These are phyloP conservation scores for Ataeniobius toweri DNA, from an alignment of 2,797 vertebrate genomes.

Conservation along the genomic window DNA sequence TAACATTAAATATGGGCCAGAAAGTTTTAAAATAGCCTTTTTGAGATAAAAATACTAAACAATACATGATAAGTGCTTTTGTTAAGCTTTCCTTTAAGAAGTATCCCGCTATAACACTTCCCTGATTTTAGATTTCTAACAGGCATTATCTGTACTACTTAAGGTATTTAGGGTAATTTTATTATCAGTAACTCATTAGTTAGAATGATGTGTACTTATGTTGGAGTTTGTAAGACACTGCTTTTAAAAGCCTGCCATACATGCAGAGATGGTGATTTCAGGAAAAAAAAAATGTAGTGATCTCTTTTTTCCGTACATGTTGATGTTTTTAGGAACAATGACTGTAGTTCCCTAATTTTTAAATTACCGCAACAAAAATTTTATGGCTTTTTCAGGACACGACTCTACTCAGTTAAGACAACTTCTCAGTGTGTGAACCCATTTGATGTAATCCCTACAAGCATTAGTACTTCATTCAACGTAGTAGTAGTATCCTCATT, in stretches of 20 bases:
- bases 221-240: background rate
- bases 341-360: background rate
- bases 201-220: background rate
- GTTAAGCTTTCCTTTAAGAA: background rate
- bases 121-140: background rate
- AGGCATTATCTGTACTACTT: background rate
- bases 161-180: background rate
- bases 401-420: conserved; percentile 22
- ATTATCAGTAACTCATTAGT: background rate
- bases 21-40: background rate
- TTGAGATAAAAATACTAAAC: background rate
- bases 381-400: conserved; percentile 12
- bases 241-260: background rate
- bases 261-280: background rate
- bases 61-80: background rate
- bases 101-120: background rate
- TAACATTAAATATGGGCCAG: background rate
- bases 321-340: background rate
- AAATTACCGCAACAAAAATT: background rate
- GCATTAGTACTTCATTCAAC: conserved; percentile 84
- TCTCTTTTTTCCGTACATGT: background rate
- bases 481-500: conserved; percentile 82
- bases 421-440: conserved; percentile 53
- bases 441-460: conserved; percentile 67
- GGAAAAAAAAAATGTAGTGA: background rate